phyloP scores from a whole-genome alignment of 2,797 vertebrate species.

The Peromyscus nudipes region DNA sequence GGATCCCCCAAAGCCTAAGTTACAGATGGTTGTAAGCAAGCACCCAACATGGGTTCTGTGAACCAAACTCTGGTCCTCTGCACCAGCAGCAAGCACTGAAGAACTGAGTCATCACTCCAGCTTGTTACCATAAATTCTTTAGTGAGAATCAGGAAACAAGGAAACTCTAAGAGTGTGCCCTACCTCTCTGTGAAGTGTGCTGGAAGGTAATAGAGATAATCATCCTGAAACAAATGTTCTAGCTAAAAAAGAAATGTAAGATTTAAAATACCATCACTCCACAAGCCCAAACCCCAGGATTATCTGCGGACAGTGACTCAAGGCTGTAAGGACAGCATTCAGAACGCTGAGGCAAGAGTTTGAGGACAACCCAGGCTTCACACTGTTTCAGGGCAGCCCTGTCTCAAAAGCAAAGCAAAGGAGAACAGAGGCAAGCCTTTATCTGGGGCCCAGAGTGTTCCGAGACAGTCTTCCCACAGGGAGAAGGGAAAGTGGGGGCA shows the following conservation, averaged over 20 bases:
- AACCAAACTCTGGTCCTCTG: neutral
- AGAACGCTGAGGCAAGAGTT: neutral
- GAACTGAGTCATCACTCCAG: neutral
- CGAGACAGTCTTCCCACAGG: neutral
- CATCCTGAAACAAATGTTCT: neutral
- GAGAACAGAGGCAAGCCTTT: neutral
- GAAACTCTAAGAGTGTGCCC: neutral
- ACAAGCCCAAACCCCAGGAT: neutral
- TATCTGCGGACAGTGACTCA: neutral
- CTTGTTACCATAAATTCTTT: neutral
- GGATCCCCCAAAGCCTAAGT: neutral
- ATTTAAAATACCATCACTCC: neutral
- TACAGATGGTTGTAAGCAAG: neutral
- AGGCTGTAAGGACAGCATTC: neutral
- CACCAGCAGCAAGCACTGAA: neutral
- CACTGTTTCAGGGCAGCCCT: neutral
- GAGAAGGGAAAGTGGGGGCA: neutral
- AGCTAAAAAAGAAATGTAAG: neutral
- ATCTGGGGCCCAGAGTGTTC: neutral
- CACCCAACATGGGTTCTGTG: neutral
- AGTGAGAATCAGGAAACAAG: neutral
- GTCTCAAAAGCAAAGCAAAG: neutral
- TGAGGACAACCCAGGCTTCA: neutral
- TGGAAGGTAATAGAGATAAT: neutral
- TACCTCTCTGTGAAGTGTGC: constrained; percentile 27